Conservation (phyloP, 2,797 vertebrate species). For the Pseudotriccus pelzelni region DNA sequence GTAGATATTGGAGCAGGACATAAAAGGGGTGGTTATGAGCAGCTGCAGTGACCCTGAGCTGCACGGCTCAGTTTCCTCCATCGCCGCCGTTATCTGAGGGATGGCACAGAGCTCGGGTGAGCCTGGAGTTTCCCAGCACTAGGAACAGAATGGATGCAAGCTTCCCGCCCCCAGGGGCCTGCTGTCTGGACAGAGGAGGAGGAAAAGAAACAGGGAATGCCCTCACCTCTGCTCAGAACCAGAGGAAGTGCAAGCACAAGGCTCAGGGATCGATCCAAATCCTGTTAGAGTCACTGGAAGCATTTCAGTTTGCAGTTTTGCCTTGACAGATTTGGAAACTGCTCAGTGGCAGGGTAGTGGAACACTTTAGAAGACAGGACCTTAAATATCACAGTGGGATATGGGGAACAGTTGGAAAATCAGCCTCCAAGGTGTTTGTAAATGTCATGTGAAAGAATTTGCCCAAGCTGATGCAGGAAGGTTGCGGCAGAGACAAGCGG, state of each 20-base stretch:
- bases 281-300: not conserved
- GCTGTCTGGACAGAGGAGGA: not conserved
- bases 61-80: not conserved
- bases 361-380: not conserved
- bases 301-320: not conserved
- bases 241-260: not conserved
- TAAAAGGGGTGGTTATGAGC: not conserved
- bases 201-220: not conserved
- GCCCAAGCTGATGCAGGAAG: not conserved
- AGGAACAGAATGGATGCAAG: too few species aligned
- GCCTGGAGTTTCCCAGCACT: not conserved
- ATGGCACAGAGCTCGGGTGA: not conserved
- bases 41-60: not conserved
- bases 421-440: not conserved
- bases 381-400: not conserved
- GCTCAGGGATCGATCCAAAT: not conserved
- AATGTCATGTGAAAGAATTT: not conserved
- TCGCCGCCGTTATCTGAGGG: not conserved
- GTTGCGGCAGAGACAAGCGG: not conserved
- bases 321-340: not conserved
- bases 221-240: not conserved
- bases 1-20: conserved; percentile 23
- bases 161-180: not conserved
- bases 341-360: not conserved
- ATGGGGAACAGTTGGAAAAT: not conserved